Evolutionary conservation across 2,888 invertebrate genomes (phyloP), one percentile per base, ranked within the genome.

Genomic region (Drosophila prolongata): DNA sequence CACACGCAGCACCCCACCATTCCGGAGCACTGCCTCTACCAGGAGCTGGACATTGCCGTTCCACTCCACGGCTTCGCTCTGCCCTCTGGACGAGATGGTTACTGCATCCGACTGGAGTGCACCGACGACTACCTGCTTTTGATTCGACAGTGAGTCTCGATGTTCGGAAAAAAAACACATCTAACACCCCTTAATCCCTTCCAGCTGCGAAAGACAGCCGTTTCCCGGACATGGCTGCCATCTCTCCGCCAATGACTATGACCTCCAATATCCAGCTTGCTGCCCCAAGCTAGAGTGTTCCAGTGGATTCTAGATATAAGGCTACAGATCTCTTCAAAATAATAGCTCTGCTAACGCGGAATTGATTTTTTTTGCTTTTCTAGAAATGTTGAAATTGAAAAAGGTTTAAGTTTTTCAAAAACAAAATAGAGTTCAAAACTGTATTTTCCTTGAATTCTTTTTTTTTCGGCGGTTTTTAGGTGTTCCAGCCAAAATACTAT

Each of bases 41-140:
- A 79, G 40, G 90, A 90, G 53, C 67, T 87, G 42, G 55, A 87
- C 0, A 53, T 90, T 40, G 66, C 78, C 0, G 76, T 90, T 14
- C 82, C 83, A 0, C 50, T 78, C 0, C 83, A 90, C 46, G 66
- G 56, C 4, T 83, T 76, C 3, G 6, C 76, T 9, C 76, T 65
- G 58, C 90, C 90, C 13, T 73, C 75, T 14, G 66, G 81, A 58
- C 58, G 78, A 0, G 40, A 71, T 6, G 60, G 69, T 13, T 70
- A 74, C 44, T 90, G 90, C 40, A 79, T 80, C 9, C 57, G 68
- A 30, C 57, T 90, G 2, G 54, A 74, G 56, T 90, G 90, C 30
- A 79, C 79, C 1, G 80, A 89, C 11, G 90, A 90, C 54, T 90
- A 79, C 49, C 82, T 90, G 27, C 79, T 90, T 42, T 61, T 80